Evolutionary conservation across 2,797 vertebrate genomes (phyloP).

Genomic region (Thripadectes ignobilis): DNA sequence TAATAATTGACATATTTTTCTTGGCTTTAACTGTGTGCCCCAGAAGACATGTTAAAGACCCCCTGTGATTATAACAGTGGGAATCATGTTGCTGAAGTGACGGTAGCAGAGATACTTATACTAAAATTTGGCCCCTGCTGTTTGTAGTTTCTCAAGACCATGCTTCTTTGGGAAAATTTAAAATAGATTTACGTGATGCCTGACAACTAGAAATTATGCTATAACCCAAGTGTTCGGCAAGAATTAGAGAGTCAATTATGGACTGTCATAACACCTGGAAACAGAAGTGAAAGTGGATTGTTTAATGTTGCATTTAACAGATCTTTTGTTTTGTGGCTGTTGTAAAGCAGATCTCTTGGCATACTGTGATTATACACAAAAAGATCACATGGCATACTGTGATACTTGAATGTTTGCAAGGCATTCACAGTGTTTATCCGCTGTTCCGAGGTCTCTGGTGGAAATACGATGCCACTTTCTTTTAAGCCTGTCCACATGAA

Average conservation of each 20-base stretch:
- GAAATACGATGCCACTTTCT: background rate
- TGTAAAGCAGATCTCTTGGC: background rate
- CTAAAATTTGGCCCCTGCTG: slow-evolving; percentile 32
- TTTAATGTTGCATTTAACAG: background rate
- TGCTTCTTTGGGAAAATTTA: background rate
- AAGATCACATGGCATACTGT: background rate
- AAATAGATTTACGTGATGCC: background rate
- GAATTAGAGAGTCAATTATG: background rate
- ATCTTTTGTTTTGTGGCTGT: background rate
- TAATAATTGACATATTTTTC: slow-evolving; percentile 47
- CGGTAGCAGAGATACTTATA: background rate
- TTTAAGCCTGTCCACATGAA: background rate
- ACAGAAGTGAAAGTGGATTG: background rate
- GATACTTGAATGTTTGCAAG: background rate
- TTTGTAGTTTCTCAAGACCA: slow-evolving; percentile 1
- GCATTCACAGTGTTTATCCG: background rate
- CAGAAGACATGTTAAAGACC: slow-evolving; percentile 34
- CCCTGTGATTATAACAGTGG: background rate
- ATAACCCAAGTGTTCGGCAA: background rate
- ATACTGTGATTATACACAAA: background rate
- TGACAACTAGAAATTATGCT: background rate
- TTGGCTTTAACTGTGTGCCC: slow-evolving; percentile 27
- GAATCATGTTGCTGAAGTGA: background rate
- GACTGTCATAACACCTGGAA: slow-evolving; percentile 1
- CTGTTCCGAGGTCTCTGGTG: background rate